phyloP scores from a whole-genome alignment of 2,888 invertebrate species.

The Parnassius mnemosyne region DNA sequence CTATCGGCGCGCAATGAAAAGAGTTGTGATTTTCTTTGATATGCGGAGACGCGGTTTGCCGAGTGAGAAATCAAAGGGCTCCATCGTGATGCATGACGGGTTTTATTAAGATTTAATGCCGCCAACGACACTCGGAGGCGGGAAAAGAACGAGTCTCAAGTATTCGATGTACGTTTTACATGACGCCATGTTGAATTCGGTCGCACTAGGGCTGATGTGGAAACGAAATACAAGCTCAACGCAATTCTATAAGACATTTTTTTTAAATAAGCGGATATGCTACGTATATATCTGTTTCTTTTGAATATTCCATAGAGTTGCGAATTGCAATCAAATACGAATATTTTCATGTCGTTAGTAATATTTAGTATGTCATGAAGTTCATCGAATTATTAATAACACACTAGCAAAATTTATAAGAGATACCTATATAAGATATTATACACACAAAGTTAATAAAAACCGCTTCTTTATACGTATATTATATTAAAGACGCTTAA shows the following conservation, averaged over 20 bases:
- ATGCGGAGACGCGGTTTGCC: slow-evolving; percentile 77
- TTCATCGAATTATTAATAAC: too few relatives aligned
- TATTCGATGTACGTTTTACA: slow-evolving; percentile 72
- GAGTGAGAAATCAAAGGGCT: slow-evolving; percentile 79
- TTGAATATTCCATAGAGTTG: too few relatives aligned
- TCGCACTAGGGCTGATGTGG: slow-evolving; percentile 54
- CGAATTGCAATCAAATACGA: too few relatives aligned
- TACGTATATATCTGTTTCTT: too few relatives aligned
- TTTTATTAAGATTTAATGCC: slow-evolving; percentile 80
- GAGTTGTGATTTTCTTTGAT: slow-evolving; percentile 81
- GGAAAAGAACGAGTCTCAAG: slow-evolving; percentile 78
- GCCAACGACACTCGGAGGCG: slow-evolving; percentile 78
- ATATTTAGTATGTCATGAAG: too few relatives aligned
- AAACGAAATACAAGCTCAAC: slow-evolving; percentile 29
- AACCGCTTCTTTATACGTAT: too few relatives aligned
- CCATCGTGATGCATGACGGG: slow-evolving; percentile 74
- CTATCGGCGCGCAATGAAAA: slow-evolving; percentile 79
- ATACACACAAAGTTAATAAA: too few relatives aligned
- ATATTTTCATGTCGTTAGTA: too few relatives aligned
- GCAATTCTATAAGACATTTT: slow-evolving; percentile 19
- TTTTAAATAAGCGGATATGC: neutral
- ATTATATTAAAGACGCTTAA: too few relatives aligned
- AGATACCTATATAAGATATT: too few relatives aligned
- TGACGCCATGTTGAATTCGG: slow-evolving; percentile 73
- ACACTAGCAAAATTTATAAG: too few relatives aligned